Conservation (phyloP, 2,113 vertebrate species). For the Etia nguti region DNA sequence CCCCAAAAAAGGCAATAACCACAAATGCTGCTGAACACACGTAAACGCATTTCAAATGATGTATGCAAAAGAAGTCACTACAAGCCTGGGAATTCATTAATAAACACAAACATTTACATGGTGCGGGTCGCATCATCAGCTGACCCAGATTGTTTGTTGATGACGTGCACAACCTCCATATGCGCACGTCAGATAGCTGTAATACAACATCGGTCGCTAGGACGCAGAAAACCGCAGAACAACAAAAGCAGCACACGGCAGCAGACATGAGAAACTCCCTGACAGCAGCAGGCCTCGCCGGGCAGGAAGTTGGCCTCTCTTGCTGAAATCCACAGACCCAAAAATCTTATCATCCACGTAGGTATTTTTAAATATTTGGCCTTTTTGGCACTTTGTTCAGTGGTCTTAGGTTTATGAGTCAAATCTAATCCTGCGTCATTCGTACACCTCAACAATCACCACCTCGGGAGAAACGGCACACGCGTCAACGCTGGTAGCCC, state of each 20-base stretch:
- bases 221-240: slow-evolving; percentile 16
- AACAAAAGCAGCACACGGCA: not conserved
- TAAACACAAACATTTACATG: not conserved
- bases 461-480: not conserved
- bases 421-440: not conserved
- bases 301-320: slow-evolving; percentile 23
- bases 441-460: not conserved
- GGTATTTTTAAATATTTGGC: not conserved
- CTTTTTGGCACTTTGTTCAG: not conserved
- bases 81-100: not conserved
- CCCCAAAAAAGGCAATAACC: not conserved
- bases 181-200: slow-evolving; percentile 6
- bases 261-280: slow-evolving; percentile 27
- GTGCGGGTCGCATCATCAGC: not conserved
- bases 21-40: not conserved
- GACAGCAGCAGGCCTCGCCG: not conserved
- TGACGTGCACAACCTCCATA: not conserved
- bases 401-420: not conserved
- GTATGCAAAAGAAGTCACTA: not conserved
- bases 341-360: not conserved
- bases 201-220: not conserved
- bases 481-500: not conserved
- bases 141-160: not conserved
- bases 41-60: not conserved
- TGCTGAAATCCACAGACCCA: not conserved